These are phyloP conservation scores for Pangasius djambal DNA, from an alignment of 2,797 vertebrate genomes.

Conservation along the genomic window DNA sequence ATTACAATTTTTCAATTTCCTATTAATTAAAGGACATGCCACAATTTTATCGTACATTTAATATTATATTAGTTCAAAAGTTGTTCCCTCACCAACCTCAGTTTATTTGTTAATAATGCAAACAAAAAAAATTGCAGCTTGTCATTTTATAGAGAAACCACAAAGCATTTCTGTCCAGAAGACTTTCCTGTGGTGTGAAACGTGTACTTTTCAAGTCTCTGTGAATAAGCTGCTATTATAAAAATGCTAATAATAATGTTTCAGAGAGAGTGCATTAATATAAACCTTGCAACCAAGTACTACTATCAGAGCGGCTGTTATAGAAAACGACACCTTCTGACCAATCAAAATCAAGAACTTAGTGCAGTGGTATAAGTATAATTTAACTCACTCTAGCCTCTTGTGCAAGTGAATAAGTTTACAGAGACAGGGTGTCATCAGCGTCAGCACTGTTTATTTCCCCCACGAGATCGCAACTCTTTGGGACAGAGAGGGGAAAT, in stretches of 20 bases:
- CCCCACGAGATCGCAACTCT: conserved; percentile 63
- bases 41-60: background rate
- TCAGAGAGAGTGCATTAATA: background rate
- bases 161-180: background rate
- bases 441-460: conserved; percentile 27
- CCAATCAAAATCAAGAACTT: background rate
- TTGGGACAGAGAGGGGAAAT: conserved; percentile 67
- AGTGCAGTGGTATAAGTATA: background rate
- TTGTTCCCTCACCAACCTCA: background rate
- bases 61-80: background rate
- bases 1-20: background rate
- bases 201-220: background rate
- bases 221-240: background rate
- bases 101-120: background rate
- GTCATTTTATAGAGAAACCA: background rate
- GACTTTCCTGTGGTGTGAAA: background rate
- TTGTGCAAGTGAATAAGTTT: conserved; percentile 51
- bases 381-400: background rate
- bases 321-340: no score
- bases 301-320: background rate
- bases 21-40: background rate
- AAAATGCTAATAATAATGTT: background rate
- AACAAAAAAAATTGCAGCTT: background rate
- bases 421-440: conserved; percentile 64
- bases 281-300: background rate